These are phyloP conservation scores for Cyclina sinensis DNA, from an alignment of 1,140 invertebrate genomes.

Conservation along the genomic window DNA sequence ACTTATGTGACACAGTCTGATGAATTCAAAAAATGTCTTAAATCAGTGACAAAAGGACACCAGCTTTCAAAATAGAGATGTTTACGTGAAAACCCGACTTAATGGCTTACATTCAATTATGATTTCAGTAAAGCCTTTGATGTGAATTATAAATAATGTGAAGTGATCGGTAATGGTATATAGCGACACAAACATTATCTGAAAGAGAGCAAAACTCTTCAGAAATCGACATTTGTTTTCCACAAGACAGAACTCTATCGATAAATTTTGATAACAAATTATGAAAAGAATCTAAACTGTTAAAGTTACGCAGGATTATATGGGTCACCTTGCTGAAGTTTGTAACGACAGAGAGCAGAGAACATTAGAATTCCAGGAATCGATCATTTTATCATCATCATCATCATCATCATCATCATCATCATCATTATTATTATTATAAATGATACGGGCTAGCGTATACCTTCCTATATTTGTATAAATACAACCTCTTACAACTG, in stretches of 20 bases:
- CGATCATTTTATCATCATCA: slow-evolving; percentile 28
- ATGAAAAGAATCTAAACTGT: background rate
- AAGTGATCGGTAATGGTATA: background rate
- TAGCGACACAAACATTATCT: slow-evolving; percentile 24
- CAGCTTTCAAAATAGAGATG: background rate
- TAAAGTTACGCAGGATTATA: background rate
- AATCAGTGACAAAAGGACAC: background rate
- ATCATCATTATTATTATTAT: slow-evolving; percentile 46
- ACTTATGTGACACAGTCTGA: background rate
- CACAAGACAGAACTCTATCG: background rate
- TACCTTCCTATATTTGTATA: too few relatives aligned
- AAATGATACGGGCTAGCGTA: too few relatives aligned
- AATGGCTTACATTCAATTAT: slow-evolving; percentile 2
- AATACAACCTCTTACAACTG: too few relatives aligned
- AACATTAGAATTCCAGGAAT: slow-evolving; percentile 18
- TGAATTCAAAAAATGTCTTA: background rate
- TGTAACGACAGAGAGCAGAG: background rate
- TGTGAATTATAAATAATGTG: slow-evolving; percentile 21
- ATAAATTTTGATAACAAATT: background rate
- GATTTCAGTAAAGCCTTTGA: slow-evolving; percentile 27
- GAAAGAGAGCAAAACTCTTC: background rate
- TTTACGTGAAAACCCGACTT: slow-evolving; percentile 7
- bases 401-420: slow-evolving; percentile 62
- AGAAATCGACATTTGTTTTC: slow-evolving; percentile 26
- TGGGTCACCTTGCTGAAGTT: background rate